phyloP scores from a whole-genome alignment of 2,888 invertebrate genomes.

The Spilosoma lubricipeda region DNA sequence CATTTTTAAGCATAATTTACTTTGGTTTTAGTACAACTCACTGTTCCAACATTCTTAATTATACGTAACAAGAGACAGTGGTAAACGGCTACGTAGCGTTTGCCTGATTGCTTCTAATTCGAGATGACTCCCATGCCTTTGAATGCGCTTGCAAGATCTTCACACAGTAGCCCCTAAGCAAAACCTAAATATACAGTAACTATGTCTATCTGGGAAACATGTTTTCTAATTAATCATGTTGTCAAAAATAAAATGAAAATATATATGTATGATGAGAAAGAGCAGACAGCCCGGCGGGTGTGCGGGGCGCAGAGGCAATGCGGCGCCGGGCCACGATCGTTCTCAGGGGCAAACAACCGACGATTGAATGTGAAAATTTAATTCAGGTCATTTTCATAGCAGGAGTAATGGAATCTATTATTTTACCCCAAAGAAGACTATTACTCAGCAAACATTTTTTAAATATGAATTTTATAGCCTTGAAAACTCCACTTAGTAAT shows the following conservation, averaged over 20 bases:
- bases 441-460: constrained; percentile 71
- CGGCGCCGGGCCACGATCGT: constrained; percentile 68
- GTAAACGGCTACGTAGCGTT: not conserved
- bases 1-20: too few species aligned
- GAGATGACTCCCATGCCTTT: not conserved
- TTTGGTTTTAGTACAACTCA: too few species aligned
- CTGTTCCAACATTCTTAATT: too few species aligned
- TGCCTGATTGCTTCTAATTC: not conserved
- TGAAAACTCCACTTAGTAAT: constrained; percentile 51
- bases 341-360: constrained; percentile 78
- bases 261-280: constrained; percentile 67
- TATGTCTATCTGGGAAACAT: constrained; percentile 31
- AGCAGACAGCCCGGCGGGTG: constrained; percentile 52
- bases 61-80: too few species aligned
- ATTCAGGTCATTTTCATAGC: constrained; percentile 81
- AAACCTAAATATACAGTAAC: constrained; percentile 6
- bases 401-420: constrained; percentile 75
- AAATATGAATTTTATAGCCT: constrained; percentile 53
- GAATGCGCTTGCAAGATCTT: not conserved
- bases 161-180: not conserved
- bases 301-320: constrained; percentile 40
- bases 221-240: constrained; percentile 44
- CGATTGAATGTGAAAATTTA: constrained; percentile 85
- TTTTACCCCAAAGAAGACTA: constrained; percentile 73
- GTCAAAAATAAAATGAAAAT: constrained; percentile 56